These are phyloP conservation scores for Knipowitschia caucasica DNA, from an alignment of 2,797 vertebrate genomes.

Conservation along the genomic window DNA sequence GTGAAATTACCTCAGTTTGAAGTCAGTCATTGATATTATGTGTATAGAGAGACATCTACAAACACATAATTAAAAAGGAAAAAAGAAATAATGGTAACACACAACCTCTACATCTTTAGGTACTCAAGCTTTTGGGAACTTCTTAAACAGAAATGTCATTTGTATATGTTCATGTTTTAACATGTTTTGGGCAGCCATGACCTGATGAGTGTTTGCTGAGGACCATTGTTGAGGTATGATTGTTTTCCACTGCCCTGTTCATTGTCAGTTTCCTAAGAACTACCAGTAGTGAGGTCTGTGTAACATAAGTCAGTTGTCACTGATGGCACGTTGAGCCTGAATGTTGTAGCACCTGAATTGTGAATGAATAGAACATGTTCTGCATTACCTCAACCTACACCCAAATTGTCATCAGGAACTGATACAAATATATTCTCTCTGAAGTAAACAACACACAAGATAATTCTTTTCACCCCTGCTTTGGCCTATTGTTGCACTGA, in stretches of 20 bases:
- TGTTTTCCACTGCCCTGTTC: constrained; percentile 39
- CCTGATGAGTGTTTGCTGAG: constrained; percentile 47
- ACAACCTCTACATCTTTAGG: constrained; percentile 20
- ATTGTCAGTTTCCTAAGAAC: constrained; percentile 15
- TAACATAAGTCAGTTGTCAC: constrained; percentile 22
- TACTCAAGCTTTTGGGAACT: constrained; percentile 15
- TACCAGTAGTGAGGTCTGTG: constrained; percentile 51
- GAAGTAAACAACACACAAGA: background rate
- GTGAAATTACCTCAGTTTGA: constrained; percentile 13
- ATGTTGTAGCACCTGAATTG: constrained; percentile 19
- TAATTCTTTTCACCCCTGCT: background rate
- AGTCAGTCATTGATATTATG: too few relatives aligned
- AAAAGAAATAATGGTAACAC: constrained; percentile 12
- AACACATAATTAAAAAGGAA: background rate
- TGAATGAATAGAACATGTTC: constrained; percentile 3
- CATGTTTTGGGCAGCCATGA: constrained; percentile 33
- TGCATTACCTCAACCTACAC: constrained; percentile 13
- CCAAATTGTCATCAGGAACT: constrained; percentile 8
- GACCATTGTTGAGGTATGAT: constrained; percentile 67
- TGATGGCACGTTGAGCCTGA: constrained; percentile 11
- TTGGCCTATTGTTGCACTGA: constrained; percentile 13
- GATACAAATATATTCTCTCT: too few relatives aligned
- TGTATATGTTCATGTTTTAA: too few relatives aligned
- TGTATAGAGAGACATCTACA: background rate
- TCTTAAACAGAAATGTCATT: too few relatives aligned